Conservation (phyloP, 2,888 invertebrate genomes). For the Netelia melanura region DNA sequence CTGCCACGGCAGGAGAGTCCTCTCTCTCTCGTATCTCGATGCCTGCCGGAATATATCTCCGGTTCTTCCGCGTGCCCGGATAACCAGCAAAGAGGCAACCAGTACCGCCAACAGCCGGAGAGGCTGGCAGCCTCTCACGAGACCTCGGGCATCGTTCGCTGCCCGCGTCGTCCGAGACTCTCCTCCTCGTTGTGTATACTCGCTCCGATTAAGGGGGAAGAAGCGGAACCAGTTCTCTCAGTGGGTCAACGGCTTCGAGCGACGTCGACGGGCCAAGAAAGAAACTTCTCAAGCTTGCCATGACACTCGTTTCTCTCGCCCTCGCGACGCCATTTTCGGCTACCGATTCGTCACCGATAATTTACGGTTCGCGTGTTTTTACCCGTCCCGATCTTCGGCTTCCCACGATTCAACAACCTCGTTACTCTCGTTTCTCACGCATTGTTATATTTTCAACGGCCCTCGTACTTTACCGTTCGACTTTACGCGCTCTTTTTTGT, state of each 20-base stretch:
- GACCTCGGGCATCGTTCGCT: conserved; percentile 41
- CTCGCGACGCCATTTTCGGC: conserved; percentile 32
- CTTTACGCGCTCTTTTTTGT: neutral
- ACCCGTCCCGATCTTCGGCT: neutral
- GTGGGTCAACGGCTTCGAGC: conserved; percentile 82
- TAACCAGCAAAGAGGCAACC: conserved; percentile 10
- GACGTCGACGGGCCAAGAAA: conserved; percentile 40
- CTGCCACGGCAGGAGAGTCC: conserved; percentile 73
- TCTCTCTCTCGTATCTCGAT: conserved; percentile 61
- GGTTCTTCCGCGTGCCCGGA: conserved; percentile 59
- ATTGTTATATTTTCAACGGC: neutral
- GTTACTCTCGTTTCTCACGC: conserved; percentile 23
- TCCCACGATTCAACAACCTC: neutral
- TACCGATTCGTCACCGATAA: conserved; percentile 44
- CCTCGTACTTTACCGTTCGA: conserved; percentile 18
- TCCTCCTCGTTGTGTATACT: conserved; percentile 56
- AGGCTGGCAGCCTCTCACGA: conserved; percentile 68
- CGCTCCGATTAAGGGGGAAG: conserved; percentile 77
- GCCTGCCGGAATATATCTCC: conserved; percentile 49
- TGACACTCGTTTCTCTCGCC: conserved; percentile 43
- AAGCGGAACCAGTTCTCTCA: conserved; percentile 83
- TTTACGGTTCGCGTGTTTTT: conserved; percentile 14
- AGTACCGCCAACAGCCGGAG: neutral
- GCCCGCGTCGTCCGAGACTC: conserved; percentile 55
- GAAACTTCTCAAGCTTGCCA: conserved; percentile 32